Evolutionary conservation across 2,113 vertebrate genomes (phyloP).

Genomic region (Lichenostomus cassidix): DNA sequence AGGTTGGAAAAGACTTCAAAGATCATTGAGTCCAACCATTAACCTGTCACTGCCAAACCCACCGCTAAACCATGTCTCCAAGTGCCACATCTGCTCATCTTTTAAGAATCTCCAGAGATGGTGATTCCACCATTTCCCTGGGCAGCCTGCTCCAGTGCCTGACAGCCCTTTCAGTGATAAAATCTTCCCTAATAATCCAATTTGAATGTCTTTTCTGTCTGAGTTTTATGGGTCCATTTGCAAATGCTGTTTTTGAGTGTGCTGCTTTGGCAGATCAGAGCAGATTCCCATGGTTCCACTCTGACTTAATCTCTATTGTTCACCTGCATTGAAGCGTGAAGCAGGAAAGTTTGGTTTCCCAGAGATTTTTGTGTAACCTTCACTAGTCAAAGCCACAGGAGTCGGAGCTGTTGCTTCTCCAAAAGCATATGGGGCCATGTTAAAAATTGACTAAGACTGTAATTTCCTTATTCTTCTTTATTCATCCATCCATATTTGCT

Average conservation of each 20-base stretch:
- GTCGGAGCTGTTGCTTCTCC: background rate
- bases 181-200: background rate
- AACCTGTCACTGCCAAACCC: background rate
- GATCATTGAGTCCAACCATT: background rate
- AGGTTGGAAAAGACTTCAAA: background rate
- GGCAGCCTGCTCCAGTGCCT: background rate
- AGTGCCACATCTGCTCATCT: background rate
- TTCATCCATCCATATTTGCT: background rate
- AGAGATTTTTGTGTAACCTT: background rate
- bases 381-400: background rate
- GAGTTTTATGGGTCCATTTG: accelerated
- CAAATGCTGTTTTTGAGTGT: background rate
- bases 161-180: background rate
- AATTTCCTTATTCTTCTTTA: background rate
- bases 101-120: background rate
- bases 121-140: background rate
- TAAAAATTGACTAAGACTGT: accelerated
- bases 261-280: background rate
- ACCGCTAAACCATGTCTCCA: background rate
- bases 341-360: background rate
- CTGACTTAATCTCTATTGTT: background rate
- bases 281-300: background rate
- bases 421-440: background rate
- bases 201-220: background rate
- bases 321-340: background rate